Evolutionary conservation across 2,113 vertebrate species (phyloP).

Genomic region (Ifrita kowaldi): DNA sequence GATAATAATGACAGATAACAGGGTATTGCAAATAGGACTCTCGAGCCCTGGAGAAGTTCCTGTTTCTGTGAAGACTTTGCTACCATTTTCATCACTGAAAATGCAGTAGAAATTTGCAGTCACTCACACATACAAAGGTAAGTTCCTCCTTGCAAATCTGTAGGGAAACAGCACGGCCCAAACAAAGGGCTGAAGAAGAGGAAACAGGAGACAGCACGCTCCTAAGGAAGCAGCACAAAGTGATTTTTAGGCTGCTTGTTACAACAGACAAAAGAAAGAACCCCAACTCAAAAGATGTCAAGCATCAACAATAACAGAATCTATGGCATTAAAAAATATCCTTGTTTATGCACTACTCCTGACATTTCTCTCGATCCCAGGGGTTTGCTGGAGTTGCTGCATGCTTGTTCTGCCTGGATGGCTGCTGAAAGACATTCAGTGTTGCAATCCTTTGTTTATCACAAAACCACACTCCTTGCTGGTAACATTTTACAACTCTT

Average conservation of each 20-base stretch:
- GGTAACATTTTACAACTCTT: slow-evolving; percentile 30
- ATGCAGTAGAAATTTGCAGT: not conserved
- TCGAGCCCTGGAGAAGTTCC: not conserved
- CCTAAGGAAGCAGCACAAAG: not conserved
- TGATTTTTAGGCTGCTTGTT: not conserved
- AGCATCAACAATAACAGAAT: not conserved
- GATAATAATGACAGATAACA: not conserved
- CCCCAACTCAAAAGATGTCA: not conserved
- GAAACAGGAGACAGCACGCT: fast-evolving
- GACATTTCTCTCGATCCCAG: not conserved
- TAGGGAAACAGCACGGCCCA: not conserved
- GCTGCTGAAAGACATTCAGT: not conserved
- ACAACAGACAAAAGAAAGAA: not conserved
- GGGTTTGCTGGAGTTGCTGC: not conserved
- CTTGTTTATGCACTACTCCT: not conserved
- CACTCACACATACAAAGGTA: not conserved
- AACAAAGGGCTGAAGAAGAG: not conserved
- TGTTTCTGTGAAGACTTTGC: not conserved
- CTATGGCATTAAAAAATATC: not conserved
- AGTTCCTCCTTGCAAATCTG: not conserved
- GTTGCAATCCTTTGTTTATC: slow-evolving; percentile 34
- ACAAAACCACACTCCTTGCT: not conserved
- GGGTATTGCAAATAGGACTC: not conserved
- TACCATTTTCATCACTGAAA: not conserved
- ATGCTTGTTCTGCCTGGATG: not conserved